phyloP scores from a whole-genome alignment of 1,140 invertebrate genomes.

The Drosophila erecta region DNA sequence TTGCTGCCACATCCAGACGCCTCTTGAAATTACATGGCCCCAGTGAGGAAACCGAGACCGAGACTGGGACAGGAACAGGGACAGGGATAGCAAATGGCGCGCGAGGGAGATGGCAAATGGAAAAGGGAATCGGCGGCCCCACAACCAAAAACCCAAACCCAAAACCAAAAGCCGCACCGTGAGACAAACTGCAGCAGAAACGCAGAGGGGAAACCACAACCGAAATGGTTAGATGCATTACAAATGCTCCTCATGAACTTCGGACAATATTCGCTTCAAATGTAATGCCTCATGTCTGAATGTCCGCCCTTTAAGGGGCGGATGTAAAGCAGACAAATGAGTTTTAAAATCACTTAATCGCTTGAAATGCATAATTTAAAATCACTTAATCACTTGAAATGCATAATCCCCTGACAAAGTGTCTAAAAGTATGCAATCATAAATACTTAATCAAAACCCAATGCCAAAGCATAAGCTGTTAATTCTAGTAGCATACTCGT shows the following conservation, averaged over 20 bases:
- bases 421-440: too few relatives aligned
- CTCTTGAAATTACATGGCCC: slow-evolving; percentile 53
- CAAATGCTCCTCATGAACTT: neutral
- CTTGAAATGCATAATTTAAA: neutral
- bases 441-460: too few relatives aligned
- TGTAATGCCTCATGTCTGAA: neutral
- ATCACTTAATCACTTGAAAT: neutral
- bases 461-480: too few relatives aligned
- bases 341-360: neutral
- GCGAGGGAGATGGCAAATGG: neutral
- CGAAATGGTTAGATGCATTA: slow-evolving; percentile 5
- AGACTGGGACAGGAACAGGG: neutral
- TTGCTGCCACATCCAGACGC: slow-evolving; percentile 38
- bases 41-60: slow-evolving; percentile 2
- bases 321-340: too few relatives aligned
- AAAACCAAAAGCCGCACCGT: slow-evolving; percentile 8
- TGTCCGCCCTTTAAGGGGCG: neutral
- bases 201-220: neutral
- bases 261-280: neutral
- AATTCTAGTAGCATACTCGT: too few relatives aligned
- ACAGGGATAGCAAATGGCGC: slow-evolving; percentile 5
- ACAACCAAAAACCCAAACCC: slow-evolving; percentile 11
- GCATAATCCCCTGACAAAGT: too few relatives aligned
- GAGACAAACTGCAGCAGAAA: slow-evolving; percentile 9
- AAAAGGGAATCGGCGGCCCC: neutral